phyloP scores from a whole-genome alignment of 1,140 invertebrate genomes.

The Drosophila kikkawai region DNA sequence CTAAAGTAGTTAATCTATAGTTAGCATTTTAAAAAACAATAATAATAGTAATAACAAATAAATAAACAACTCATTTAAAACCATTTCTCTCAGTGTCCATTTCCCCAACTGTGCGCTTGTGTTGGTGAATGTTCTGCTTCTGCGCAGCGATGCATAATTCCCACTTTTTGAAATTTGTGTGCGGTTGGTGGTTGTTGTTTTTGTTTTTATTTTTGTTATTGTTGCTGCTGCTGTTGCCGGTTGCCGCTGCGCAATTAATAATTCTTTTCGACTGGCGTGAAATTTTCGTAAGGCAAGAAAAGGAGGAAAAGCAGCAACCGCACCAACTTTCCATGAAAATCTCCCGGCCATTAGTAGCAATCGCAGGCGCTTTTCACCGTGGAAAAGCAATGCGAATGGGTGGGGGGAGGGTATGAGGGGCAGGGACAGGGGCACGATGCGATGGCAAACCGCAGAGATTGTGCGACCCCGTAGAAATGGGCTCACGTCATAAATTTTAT shows the following conservation, averaged over 20 bases:
- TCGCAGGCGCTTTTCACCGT: conserved; percentile 60
- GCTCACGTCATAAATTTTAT: conserved; percentile 75
- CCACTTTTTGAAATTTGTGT: conserved; percentile 68
- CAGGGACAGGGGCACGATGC: conserved; percentile 9
- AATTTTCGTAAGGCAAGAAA: conserved; percentile 80
- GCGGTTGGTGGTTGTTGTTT: conserved; percentile 27
- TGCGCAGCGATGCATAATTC: conserved; percentile 82
- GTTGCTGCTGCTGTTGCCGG: conserved; percentile 28
- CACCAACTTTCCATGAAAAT: conserved; percentile 79
- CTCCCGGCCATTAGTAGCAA: conserved; percentile 63
- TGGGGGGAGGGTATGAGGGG: neutral
- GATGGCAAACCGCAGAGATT: conserved; percentile 61
- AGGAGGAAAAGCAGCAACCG: conserved; percentile 55
- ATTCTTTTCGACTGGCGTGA: conserved; percentile 82
- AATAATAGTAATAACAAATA: neutral
- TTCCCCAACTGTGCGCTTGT: conserved; percentile 21
- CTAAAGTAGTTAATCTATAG: no score
- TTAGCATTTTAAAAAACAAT: neutral
- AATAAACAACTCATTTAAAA: neutral
- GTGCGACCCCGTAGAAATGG: conserved; percentile 59
- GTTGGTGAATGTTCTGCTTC: conserved; percentile 69
- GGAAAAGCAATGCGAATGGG: conserved; percentile 8
- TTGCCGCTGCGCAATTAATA: conserved; percentile 78
- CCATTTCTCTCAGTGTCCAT: conserved; percentile 2
- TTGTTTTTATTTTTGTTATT: conserved; percentile 36